Evolutionary conservation across 2,113 vertebrate species (phyloP).

Genomic region (Balaeniceps rex): DNA sequence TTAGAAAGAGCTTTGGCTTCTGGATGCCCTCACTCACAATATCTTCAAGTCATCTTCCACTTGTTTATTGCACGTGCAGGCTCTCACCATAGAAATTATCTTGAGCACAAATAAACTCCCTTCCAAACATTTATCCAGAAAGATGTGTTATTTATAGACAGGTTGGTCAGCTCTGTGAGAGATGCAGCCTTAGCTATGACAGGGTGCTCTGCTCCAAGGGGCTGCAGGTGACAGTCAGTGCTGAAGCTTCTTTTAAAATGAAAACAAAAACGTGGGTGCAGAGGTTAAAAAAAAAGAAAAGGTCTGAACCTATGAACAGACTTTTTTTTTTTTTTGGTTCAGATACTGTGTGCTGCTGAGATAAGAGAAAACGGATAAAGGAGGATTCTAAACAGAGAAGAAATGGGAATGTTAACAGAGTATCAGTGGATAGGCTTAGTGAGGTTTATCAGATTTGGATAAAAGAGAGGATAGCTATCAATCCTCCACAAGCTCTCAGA

Average conservation of each 20-base stretch:
- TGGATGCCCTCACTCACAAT: neutral
- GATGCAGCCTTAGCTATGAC: neutral
- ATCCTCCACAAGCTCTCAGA: neutral
- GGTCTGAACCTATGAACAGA: neutral
- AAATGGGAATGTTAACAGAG: conserved; percentile 32
- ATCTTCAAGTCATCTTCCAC: neutral
- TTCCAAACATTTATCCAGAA: neutral
- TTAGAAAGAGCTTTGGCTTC: neutral
- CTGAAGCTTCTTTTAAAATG: neutral
- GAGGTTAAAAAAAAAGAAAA: neutral
- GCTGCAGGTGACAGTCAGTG: neutral
- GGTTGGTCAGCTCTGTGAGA: neutral
- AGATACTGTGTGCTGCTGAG: neutral
- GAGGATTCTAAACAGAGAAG: neutral
- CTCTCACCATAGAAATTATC: neutral
- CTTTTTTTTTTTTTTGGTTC: neutral
- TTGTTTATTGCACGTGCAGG: neutral
- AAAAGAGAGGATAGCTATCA: conserved; percentile 34
- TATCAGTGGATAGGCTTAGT: conserved; percentile 39
- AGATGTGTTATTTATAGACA: neutral
- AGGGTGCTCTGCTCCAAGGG: neutral
- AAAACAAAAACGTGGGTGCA: neutral
- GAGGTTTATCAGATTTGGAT: conserved; percentile 56
- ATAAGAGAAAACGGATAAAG: neutral
- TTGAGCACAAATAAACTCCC: neutral